phyloP scores from a whole-genome alignment of 1,140 invertebrate species.

The Zaprionus ghesquierei region DNA sequence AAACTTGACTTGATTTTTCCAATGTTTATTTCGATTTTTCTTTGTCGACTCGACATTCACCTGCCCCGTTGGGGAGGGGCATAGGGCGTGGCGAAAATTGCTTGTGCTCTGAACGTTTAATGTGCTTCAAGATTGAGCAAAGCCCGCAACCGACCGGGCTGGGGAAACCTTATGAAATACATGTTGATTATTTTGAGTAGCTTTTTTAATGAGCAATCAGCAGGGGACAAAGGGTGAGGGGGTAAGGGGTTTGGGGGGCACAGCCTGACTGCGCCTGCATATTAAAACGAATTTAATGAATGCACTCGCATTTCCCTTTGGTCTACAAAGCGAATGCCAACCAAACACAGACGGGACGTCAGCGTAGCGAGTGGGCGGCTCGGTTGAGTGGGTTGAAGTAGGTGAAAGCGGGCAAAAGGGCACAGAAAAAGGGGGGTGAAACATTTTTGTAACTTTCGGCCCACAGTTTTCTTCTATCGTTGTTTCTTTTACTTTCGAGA shows the following conservation, averaged over 20 bases:
- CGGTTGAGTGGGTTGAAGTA: neutral
- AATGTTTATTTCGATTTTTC: neutral
- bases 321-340: neutral
- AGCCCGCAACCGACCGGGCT: no score
- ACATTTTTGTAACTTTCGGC: neutral
- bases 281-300: neutral
- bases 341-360: neutral
- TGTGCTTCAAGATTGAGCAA: neutral
- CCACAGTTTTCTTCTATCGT: neutral
- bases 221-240: neutral
- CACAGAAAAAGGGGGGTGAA: neutral
- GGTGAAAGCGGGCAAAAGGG: no score
- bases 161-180: neutral
- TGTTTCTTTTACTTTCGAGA: neutral
- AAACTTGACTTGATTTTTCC: no score
- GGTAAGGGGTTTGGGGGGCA: neutral
- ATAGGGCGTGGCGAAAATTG: neutral
- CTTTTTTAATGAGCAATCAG: neutral
- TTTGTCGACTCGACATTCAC: neutral
- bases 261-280: neutral
- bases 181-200: neutral
- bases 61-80: neutral
- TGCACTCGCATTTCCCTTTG: neutral
- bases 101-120: neutral
- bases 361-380: neutral